phyloP scores from a whole-genome alignment of 2,888 invertebrate species.

The Acronicta alni region DNA sequence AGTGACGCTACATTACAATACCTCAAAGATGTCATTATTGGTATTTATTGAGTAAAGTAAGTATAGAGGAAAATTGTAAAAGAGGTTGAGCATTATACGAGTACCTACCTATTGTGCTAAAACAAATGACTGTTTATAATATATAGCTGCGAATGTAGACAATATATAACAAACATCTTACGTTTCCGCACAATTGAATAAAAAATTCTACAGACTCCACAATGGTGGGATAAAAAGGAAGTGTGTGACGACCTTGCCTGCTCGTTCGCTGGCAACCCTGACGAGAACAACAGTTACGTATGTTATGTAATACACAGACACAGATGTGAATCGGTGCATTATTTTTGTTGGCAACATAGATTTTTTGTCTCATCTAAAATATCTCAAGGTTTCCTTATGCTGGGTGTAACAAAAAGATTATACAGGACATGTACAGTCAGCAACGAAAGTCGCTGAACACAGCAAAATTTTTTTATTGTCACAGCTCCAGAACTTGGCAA shows the following conservation, averaged over 20 bases:
- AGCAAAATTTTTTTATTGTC: no score
- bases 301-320: constrained; percentile 32
- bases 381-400: background rate
- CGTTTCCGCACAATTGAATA: constrained; percentile 29
- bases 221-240: constrained; percentile 51
- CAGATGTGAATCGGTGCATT: constrained; percentile 19
- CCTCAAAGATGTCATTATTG: background rate
- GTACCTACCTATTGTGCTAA: no score
- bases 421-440: no score
- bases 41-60: no score
- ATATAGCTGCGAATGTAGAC: background rate
- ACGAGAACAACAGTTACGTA: constrained; percentile 18
- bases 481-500: no score
- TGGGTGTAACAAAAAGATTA: constrained; percentile 1
- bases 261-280: constrained; percentile 49
- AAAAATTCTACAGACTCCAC: constrained; percentile 30
- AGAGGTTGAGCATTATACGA: no score
- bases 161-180: constrained; percentile 10
- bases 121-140: background rate
- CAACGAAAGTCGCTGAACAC: no score
- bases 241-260: constrained; percentile 38
- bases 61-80: background rate
- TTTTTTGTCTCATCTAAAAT: constrained; percentile 19
- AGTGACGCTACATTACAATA: no score
- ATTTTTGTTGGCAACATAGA: constrained; percentile 37